These are phyloP conservation scores for Dromiciops gliroides DNA, from an alignment of 2,113 vertebrate genomes.

Conservation along the genomic window DNA sequence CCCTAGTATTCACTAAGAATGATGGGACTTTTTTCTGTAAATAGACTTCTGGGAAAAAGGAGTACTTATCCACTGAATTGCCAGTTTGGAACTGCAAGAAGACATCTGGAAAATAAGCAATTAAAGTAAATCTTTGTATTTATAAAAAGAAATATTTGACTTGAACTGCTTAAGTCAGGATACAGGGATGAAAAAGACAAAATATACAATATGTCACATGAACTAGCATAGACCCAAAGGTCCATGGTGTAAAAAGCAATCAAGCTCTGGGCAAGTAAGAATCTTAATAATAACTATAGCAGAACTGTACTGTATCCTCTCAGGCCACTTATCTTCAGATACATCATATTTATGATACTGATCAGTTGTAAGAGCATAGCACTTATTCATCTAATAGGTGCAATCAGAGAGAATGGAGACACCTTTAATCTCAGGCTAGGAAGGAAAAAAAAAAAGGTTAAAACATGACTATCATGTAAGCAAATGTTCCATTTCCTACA, in stretches of 20 bases:
- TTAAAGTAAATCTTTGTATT: background rate
- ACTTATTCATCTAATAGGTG: background rate
- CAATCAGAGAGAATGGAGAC: background rate
- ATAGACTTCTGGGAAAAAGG: background rate
- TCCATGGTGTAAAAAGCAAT: background rate
- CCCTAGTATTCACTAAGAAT: background rate
- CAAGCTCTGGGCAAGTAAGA: background rate
- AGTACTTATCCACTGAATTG: background rate
- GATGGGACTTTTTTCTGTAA: background rate
- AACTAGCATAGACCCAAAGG: background rate
- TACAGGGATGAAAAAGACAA: background rate
- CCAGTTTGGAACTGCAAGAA: background rate
- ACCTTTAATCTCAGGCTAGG: background rate
- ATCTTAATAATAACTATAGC: background rate
- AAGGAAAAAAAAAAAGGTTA: background rate
- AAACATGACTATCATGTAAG: background rate
- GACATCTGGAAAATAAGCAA: background rate
- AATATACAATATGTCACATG: background rate
- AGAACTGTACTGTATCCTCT: background rate
- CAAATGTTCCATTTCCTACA: background rate
- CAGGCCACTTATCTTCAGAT: background rate
- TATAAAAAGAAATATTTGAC: background rate
- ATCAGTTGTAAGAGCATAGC: background rate
- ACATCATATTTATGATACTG: background rate
- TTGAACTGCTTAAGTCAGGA: background rate